These are phyloP conservation scores for Drosophila prosaltans DNA, from an alignment of 1,140 invertebrate genomes.

Conservation along the genomic window DNA sequence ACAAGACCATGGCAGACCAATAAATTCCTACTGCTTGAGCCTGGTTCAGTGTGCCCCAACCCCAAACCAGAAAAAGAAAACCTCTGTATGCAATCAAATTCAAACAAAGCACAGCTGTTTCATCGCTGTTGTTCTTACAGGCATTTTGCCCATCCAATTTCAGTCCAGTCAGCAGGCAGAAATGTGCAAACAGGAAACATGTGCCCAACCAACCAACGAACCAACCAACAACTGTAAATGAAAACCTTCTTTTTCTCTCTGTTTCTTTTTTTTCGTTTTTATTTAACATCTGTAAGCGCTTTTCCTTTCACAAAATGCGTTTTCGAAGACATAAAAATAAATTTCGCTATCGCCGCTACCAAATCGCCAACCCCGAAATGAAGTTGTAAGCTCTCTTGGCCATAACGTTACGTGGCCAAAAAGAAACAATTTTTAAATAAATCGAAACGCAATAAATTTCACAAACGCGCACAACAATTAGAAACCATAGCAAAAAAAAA, in stretches of 20 bases:
- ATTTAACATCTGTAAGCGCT: conserved; percentile 37
- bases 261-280: conserved; percentile 1
- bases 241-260: conserved; percentile 47
- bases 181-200: conserved; percentile 70
- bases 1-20: conserved; percentile 27
- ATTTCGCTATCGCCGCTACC: conserved; percentile 76
- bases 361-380: conserved; percentile 67
- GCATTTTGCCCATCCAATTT: not conserved
- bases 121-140: conserved; percentile 34
- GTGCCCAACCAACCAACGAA: conserved; percentile 33
- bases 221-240: conserved; percentile 36
- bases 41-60: conserved; percentile 28
- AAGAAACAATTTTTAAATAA: conserved; percentile 29
- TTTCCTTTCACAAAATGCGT: conserved; percentile 78
- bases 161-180: conserved; percentile 41
- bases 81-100: conserved; percentile 25
- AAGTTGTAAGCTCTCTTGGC: conserved; percentile 64
- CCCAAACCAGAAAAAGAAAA: not conserved
- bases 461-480: conserved; percentile 80
- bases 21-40: conserved; percentile 37
- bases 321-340: conserved; percentile 73
- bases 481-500: conserved; percentile 57
- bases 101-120: conserved; percentile 55
- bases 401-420: conserved; percentile 54
- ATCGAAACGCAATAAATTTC: conserved; percentile 80